Percentiles rank a stretch among this genome's conserved stretches.
These are phyloP conservation scores for Epirrhoe alternata DNA, from an alignment of 2,888 invertebrate genomes.

Conservation along the genomic window DNA sequence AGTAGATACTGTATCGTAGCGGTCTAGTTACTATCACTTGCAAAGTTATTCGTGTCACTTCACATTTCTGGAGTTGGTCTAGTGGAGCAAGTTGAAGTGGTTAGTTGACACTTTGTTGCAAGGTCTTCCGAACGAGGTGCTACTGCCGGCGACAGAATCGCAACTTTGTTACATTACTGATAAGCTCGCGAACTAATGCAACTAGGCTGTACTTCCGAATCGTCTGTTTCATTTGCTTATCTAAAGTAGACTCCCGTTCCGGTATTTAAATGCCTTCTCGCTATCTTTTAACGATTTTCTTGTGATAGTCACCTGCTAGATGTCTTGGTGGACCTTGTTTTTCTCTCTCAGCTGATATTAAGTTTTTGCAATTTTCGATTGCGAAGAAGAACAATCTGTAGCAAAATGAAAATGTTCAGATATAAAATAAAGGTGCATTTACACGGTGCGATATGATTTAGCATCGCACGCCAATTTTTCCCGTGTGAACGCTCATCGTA, in stretches of 20 bases:
- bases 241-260: constrained; percentile 27
- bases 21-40: constrained; percentile 59
- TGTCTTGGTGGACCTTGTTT: no score
- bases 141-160: constrained; percentile 55
- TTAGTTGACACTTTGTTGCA: constrained; percentile 74
- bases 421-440: no score
- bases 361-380: no score
- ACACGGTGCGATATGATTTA: no score
- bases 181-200: constrained; percentile 53
- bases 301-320: neutral
- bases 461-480: no score
- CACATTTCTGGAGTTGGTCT: constrained; percentile 57
- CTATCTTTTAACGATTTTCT: constrained; percentile 22
- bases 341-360: no score
- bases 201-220: constrained; percentile 42
- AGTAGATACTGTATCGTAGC: constrained; percentile 18
- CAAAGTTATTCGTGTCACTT: constrained; percentile 69
- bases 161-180: constrained; percentile 58
- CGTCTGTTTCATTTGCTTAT: constrained; percentile 44
- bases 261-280: constrained; percentile 31
- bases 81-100: constrained; percentile 64
- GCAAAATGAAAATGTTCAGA: no score
- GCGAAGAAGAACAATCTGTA: no score
- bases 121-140: constrained; percentile 68
- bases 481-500: no score